These are phyloP conservation scores for Oncorhynchus gorbuscha DNA, from an alignment of 2,113 vertebrate species.

Conservation along the genomic window DNA sequence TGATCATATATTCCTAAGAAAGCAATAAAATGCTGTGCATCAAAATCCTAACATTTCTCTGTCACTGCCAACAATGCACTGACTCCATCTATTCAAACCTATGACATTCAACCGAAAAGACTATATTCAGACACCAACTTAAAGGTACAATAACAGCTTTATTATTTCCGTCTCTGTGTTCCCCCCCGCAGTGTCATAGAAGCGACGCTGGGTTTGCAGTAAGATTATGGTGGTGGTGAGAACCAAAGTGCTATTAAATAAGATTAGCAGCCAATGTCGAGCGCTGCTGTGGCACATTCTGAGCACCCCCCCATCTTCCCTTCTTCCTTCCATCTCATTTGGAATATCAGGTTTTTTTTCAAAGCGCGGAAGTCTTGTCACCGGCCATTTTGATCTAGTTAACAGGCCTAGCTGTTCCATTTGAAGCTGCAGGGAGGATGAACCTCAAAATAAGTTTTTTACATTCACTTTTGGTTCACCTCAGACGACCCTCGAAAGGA, in stretches of 20 bases:
- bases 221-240: slow-evolving; percentile 54
- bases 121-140: slow-evolving; percentile 26
- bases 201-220: slow-evolving; percentile 5
- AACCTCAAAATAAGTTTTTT: slow-evolving; percentile 15
- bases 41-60: no score
- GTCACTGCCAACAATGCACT: not conserved
- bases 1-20: no score
- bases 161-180: slow-evolving; percentile 16
- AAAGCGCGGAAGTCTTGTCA: slow-evolving; percentile 42
- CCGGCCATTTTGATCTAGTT: slow-evolving; percentile 59
- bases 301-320: slow-evolving; percentile 47
- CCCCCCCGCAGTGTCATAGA: not conserved
- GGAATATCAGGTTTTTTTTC: slow-evolving; percentile 36
- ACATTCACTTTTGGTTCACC: slow-evolving; percentile 32
- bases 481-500: slow-evolving; percentile 28
- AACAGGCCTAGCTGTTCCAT: slow-evolving; percentile 64
- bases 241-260: slow-evolving; percentile 66
- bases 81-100: not conserved
- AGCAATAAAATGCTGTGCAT: no score
- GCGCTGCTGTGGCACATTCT: slow-evolving; percentile 56
- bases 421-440: slow-evolving; percentile 35
- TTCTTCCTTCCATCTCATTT: slow-evolving; percentile 33
- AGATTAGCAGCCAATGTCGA: slow-evolving; percentile 55
- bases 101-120: not conserved
- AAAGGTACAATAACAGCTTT: slow-evolving; percentile 38